These are phyloP conservation scores for Myrmecophaga tridactyla DNA, from an alignment of 2,113 vertebrate genomes.

Conservation along the genomic window DNA sequence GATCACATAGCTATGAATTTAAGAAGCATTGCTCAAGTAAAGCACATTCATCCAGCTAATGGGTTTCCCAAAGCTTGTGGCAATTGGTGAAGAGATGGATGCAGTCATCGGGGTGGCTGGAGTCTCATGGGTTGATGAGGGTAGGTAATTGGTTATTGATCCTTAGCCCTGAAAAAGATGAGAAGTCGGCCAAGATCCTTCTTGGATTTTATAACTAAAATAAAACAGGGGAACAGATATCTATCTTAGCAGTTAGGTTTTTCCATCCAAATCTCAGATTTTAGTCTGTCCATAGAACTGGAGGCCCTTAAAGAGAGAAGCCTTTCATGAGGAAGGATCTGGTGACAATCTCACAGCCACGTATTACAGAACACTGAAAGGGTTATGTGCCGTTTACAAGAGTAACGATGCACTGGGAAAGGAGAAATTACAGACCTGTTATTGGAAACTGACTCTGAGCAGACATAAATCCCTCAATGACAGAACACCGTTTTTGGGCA, in stretches of 20 bases:
- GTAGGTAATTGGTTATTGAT: background rate
- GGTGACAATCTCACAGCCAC: background rate
- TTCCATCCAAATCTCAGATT: background rate
- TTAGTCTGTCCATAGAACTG: background rate
- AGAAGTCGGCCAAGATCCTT: background rate
- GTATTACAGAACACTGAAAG: background rate
- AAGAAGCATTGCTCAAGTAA: background rate
- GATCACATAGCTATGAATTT: background rate
- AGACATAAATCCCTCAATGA: background rate
- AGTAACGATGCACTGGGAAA: background rate
- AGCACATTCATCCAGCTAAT: background rate
- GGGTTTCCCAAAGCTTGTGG: background rate
- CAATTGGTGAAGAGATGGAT: background rate
- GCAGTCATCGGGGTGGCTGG: background rate
- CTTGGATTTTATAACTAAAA: background rate
- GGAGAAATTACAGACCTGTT: background rate
- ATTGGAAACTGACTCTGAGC: background rate
- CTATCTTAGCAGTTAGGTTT: background rate
- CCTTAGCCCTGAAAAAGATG: background rate
- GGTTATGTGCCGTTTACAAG: background rate
- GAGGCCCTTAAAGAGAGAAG: background rate
- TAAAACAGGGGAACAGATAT: background rate
- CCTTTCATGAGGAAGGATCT: background rate
- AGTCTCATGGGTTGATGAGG: background rate
- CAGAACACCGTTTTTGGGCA: background rate